Base-by-base conservation (phyloP, 2,797 vertebrate genomes). In the Gobionotothen gibberifrons region DNA sequence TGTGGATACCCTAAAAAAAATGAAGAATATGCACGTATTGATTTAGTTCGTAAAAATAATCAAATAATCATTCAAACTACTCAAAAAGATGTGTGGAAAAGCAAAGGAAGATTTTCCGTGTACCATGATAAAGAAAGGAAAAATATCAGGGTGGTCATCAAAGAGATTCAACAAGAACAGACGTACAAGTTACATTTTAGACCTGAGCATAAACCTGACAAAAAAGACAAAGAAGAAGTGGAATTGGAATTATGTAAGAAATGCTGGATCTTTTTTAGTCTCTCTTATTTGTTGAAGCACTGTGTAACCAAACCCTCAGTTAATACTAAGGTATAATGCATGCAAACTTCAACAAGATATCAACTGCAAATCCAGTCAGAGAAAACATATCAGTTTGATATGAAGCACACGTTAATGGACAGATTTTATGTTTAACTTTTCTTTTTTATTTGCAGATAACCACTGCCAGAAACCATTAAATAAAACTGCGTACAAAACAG, bases 61-160 rank as follows among this genome's bases (percentile, higher is more conserved):
- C 0, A 1, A 9, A 0, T 0, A 1, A 13, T 0, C 10, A 2
- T 14, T 36, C 0, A 0, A 12, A 17, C 1, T 10, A 13, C 0
- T 4, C 0, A 7, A 2, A 1, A 1, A 0, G 0, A 71, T 5
- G 0, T 0, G 3, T 66, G 72, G 65, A 0, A 44, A 4, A n/a
- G 1, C 5, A 0, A 0, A 0, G 4, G 0, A 3, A 42, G 0
- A n/a, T 16, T 21, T 43, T 53, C 5, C 2, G 1, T 66, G n/a
- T 49, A 44, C 21, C 2, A 40, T 8, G 17, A 78, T 3, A 42
- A 3, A 46, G 3, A 1, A 11, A 5, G 8, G 0, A 19, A 32
- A 42, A 2, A 12, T 1, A 4, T 72, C 19, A 62, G 1, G 5
- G 59, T 78, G 22, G 0, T 0, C n/a, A 58, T 70, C n/a, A 36